Evolutionary conservation across 1,140 invertebrate genomes (phyloP).

Genomic region (Agrypnia vestita): DNA sequence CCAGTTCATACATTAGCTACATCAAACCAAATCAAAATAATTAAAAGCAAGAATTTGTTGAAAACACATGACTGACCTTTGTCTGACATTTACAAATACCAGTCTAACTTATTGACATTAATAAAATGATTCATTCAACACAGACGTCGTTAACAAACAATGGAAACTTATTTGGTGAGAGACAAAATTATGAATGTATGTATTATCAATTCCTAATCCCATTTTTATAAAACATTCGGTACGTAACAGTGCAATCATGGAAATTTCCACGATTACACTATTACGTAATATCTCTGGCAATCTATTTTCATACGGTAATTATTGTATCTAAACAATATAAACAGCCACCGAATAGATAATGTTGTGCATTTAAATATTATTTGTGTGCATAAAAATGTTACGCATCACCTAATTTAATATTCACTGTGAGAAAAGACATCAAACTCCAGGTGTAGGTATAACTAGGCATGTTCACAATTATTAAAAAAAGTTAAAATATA

Average conservation of each 20-base stretch:
- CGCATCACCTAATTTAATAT: too few species aligned
- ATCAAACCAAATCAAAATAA: not conserved
- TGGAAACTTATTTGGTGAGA: not conserved
- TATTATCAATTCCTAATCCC: slow-evolving; percentile 5
- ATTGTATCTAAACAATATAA: not conserved
- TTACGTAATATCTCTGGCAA: slow-evolving; percentile 15
- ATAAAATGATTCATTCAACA: slow-evolving; percentile 16
- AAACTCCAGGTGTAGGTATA: too few species aligned
- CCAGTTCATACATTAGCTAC: too few species aligned
- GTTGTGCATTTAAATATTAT: not conserved
- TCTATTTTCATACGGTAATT: not conserved
- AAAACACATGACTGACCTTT: slow-evolving; percentile 26
- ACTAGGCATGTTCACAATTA: too few species aligned
- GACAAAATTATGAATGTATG: not conserved
- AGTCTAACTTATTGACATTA: slow-evolving; percentile 15
- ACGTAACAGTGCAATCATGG: too few species aligned
- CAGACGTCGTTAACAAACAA: slow-evolving; percentile 12
- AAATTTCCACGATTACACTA: slow-evolving; percentile 10
- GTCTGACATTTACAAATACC: slow-evolving; percentile 31
- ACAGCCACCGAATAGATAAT: not conserved
- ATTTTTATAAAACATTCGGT: not conserved
- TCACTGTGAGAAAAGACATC: too few species aligned
- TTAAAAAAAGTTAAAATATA: too few species aligned
- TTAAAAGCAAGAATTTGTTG: slow-evolving; percentile 21
- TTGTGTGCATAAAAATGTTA: not conserved